Conservation (phyloP, 2,888 invertebrate species). For the Xestia rhomboidea region DNA sequence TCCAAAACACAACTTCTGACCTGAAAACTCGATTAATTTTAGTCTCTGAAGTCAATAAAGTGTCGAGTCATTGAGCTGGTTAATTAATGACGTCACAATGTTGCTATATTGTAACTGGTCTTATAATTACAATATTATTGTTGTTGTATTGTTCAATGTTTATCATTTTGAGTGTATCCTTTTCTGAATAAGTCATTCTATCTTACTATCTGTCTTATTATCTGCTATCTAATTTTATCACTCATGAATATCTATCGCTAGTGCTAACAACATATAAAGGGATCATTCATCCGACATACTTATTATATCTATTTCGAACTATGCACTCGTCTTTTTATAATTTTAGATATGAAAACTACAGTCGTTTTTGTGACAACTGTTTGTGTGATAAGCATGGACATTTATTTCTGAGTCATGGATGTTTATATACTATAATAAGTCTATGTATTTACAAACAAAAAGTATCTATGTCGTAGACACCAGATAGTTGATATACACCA, state of each 20-base stretch:
- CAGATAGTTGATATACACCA: too few relatives aligned
- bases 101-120: neutral
- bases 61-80: neutral
- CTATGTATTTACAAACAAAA: too few relatives aligned
- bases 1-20: neutral
- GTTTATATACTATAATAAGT: too few relatives aligned
- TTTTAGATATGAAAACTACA: neutral
- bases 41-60: neutral
- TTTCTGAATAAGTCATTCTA: neutral
- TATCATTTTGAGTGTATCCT: neutral
- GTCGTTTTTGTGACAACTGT: too few relatives aligned
- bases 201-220: too few relatives aligned
- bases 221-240: neutral
- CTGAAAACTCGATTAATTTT: neutral
- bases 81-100: neutral
- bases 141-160: neutral
- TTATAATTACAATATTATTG: neutral
- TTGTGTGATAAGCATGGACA: too few relatives aligned
- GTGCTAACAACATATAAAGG: neutral
- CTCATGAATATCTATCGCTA: neutral
- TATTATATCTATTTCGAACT: neutral
- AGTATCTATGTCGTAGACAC: too few relatives aligned
- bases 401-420: too few relatives aligned
- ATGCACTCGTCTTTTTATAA: neutral
- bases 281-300: neutral